Conservation (phyloP, 2,888 invertebrate genomes). For the Chymomyza fuscimana region DNA sequence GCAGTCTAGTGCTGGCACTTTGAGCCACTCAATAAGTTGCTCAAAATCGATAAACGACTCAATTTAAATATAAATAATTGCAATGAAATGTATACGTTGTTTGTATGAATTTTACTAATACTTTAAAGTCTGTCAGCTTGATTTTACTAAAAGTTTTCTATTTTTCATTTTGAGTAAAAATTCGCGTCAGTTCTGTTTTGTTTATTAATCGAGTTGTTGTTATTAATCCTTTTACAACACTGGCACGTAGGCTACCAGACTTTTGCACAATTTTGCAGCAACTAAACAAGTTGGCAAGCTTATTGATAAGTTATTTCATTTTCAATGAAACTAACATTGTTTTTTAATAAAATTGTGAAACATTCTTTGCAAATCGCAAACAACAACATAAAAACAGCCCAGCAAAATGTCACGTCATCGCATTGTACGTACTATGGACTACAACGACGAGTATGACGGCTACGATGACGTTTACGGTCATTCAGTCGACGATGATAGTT, state of each 20-base stretch:
- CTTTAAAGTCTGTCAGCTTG: too few relatives aligned
- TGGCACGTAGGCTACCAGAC: constrained; percentile 13
- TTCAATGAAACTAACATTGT: constrained; percentile 37
- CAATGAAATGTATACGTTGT: neutral
- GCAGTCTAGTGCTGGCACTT: neutral
- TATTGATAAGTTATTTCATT: constrained; percentile 20
- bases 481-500: constrained; percentile 95
- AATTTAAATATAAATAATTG: neutral
- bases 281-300: neutral
- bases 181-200: neutral
- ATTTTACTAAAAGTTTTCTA: neutral
- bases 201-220: neutral
- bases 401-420: constrained; percentile 91
- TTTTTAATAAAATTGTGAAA: constrained; percentile 55
- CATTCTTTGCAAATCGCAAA: constrained; percentile 15
- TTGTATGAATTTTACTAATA: neutral
- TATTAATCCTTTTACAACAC: neutral
- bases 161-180: neutral
- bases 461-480: constrained; percentile 91
- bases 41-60: neutral
- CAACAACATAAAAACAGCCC: constrained; percentile 6
- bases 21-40: neutral
- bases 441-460: constrained; percentile 92
- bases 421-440: constrained; percentile 90
- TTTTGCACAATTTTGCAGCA: constrained; percentile 23